A percentile compares a stretch with the other conserved stretches of the same genome.
phyloP scores from a whole-genome alignment of 1,140 invertebrate species.

The Eumaeus atala region DNA sequence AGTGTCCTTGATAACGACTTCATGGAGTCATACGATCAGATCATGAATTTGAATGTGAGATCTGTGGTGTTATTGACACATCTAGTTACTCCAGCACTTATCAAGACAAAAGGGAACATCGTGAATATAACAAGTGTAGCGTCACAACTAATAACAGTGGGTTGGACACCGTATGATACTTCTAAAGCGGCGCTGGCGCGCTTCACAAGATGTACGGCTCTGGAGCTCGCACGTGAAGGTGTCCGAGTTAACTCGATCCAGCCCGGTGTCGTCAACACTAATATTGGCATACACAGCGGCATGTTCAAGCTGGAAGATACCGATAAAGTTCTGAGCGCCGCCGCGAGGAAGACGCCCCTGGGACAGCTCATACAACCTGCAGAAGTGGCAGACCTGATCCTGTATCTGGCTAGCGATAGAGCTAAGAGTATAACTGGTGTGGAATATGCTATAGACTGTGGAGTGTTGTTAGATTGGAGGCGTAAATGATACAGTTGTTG shows the following conservation, averaged over 20 bases:
- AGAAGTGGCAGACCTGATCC: conserved; percentile 29
- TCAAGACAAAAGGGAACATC: conserved; percentile 27
- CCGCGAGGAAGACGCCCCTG: conserved; percentile 10
- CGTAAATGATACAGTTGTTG: too few species aligned
- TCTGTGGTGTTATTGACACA: conserved; percentile 23
- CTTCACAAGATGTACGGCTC: conserved; percentile 31
- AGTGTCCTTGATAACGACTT: too few species aligned
- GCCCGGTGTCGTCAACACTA: conserved; percentile 28
- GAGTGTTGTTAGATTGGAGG: too few species aligned
- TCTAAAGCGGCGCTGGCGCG: conserved; percentile 25
- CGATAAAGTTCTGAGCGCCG: conserved; percentile 11
- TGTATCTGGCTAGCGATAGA: conserved; percentile 29
- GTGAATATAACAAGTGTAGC: conserved; percentile 28
- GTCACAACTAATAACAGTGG: not conserved
- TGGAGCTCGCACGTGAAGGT: conserved; percentile 27
- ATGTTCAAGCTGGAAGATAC: conserved; percentile 17
- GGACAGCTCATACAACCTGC: conserved; percentile 19
- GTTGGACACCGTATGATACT: conserved; percentile 18
- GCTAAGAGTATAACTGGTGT: conserved; percentile 30
- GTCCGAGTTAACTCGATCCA: conserved; percentile 34
- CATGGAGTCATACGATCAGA: too few species aligned
- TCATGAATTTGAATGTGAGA: conserved; percentile 29
- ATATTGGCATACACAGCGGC: conserved; percentile 21
- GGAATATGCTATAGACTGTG: conserved; percentile 27
- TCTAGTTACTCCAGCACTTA: conserved; percentile 18